phyloP scores from a whole-genome alignment of 2,888 invertebrate genomes.

The Melipona beecheii region DNA sequence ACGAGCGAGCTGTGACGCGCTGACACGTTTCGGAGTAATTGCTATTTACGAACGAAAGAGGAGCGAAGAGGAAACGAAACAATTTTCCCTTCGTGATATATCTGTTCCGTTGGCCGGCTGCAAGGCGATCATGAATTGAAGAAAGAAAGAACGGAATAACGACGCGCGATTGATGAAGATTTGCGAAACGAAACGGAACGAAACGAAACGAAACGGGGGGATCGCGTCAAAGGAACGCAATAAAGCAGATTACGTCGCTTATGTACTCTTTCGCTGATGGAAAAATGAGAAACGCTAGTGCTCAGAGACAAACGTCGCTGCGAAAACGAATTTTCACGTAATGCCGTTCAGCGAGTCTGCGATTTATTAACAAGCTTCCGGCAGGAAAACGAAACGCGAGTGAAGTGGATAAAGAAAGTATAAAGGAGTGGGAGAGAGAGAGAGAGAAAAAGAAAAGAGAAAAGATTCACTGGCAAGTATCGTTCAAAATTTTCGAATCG shows the following conservation, averaged over 20 bases:
- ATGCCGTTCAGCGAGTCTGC: slow-evolving; percentile 2
- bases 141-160: not conserved
- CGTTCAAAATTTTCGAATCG: too few relatives aligned
- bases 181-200: slow-evolving; percentile 6
- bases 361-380: slow-evolving; percentile 1
- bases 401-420: not conserved
- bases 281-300: slow-evolving; percentile 18
- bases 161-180: slow-evolving; percentile 14
- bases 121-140: slow-evolving; percentile 13
- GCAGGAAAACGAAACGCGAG: too few relatives aligned
- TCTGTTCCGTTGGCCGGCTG: slow-evolving; percentile 30
- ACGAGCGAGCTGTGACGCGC: slow-evolving; percentile 33
- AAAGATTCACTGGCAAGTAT: not conserved
- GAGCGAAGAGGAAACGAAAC: slow-evolving; percentile 17
- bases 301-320: slow-evolving; percentile 5
- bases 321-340: slow-evolving; percentile 4
- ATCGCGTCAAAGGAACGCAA: slow-evolving; percentile 19
- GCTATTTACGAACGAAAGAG: slow-evolving; percentile 45
- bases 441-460: too few relatives aligned
- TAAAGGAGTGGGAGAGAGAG: not conserved
- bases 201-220: not conserved
- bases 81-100: slow-evolving; percentile 26
- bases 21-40: slow-evolving; percentile 17
- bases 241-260: slow-evolving; percentile 41
- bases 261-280: not conserved